Base-by-base conservation (phyloP, 2,888 invertebrate species). In the Caenorhabditis japonica region DNA sequence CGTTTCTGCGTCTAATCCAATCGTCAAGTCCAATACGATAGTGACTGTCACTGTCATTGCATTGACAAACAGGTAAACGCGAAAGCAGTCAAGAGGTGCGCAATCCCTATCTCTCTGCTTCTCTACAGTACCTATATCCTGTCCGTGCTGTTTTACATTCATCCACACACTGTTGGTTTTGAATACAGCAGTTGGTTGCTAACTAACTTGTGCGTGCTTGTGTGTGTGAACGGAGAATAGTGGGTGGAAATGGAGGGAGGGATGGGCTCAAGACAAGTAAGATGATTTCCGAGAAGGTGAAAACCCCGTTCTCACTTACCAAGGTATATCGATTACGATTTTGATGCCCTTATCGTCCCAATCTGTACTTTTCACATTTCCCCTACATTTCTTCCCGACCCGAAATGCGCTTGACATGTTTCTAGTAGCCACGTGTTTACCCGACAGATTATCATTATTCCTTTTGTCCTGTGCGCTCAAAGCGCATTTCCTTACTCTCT, bases 131-230 rank as follows among this genome's bases (percentile, higher is more conserved):
- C 62, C 62, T 51, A 61, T 61, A 61, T 61, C 61, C 61, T 62
- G 53, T 62, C 62, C 46, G 47, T 47, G 56, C 43, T 56, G 38
- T 62, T 43, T 46, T 53, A 53, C 23, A 55, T 52, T 49, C n/a
- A n/a, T n/a, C n/a, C n/a, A 43, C 43, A 15, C 55, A 53, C 47
- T 64, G 64, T 64, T 64, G 55, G 64, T 64, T 64, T 62, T 64
- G 64, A 64, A 56, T 64, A 55, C 55, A 64, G 55, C 47, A 64
- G 64, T 64, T 56, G 64, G 44, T 53, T n/a, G n/a, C n/a, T n/a
- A 30, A 10, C 5, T 30, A 30, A 30, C 30, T 30, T 30, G 5
- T 5, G 30, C 7, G 27, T 21, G 47, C 25, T 38, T 36, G 64
- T 46, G 58, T 46, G 58, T 46, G 27, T 58, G 38, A 34, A 15